These are phyloP conservation scores for Philhelius pedissequus DNA, from an alignment of 2,888 invertebrate species.

Conservation along the genomic window DNA sequence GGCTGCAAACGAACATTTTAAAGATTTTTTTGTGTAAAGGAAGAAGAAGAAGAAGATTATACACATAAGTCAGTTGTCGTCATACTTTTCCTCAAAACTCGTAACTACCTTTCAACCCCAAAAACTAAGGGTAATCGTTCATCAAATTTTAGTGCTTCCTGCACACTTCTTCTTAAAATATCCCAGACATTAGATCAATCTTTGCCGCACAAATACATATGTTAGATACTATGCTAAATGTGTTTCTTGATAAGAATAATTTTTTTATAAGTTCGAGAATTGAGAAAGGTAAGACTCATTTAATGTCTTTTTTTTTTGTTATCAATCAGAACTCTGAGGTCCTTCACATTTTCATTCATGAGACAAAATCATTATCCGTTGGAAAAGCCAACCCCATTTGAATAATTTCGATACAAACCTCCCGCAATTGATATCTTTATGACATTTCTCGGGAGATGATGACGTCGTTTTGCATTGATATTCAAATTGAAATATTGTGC, in stretches of 20 bases:
- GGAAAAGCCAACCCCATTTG: constrained; percentile 28
- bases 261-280: not conserved
- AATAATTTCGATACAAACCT: constrained; percentile 30
- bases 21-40: no score
- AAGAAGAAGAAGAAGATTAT: no score
- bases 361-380: constrained; percentile 42
- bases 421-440: constrained; percentile 67
- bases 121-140: constrained; percentile 15
- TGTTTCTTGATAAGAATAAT: constrained; percentile 21
- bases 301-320: constrained; percentile 40
- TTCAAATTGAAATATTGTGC: constrained; percentile 68
- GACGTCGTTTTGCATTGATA: constrained; percentile 67
- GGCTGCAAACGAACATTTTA: no score
- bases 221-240: constrained; percentile 28
- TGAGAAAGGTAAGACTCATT: constrained; percentile 26
- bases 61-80: no score
- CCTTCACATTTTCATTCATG: not conserved
- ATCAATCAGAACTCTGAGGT: constrained; percentile 37
- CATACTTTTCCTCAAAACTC: not conserved
- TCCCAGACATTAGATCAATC: not conserved
- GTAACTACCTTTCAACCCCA: not conserved
- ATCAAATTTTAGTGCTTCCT: constrained; percentile 23
- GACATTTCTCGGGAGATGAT: constrained; percentile 65
- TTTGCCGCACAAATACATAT: constrained; percentile 33
- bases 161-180: not conserved